Evolutionary conservation across 2,888 invertebrate genomes (phyloP).

Genomic region (Phengaris arion): DNA sequence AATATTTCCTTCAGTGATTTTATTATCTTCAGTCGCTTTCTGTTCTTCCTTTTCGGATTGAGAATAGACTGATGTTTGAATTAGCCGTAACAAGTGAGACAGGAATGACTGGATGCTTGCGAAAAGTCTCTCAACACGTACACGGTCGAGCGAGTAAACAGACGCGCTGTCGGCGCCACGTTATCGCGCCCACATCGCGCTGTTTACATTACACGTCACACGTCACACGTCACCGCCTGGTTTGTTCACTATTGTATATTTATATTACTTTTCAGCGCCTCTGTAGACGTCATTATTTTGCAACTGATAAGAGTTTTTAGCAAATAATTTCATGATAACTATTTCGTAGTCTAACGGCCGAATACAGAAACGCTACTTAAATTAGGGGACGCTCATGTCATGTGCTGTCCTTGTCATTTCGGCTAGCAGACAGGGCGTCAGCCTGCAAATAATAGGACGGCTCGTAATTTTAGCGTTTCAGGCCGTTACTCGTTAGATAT

Average conservation of each 20-base stretch:
- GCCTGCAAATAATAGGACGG: too few relatives aligned
- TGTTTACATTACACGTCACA: slow-evolving; percentile 1
- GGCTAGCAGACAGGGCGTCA: too few relatives aligned
- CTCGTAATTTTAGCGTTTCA: too few relatives aligned
- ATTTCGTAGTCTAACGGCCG: too few relatives aligned
- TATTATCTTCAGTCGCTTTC: background rate
- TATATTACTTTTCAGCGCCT: background rate
- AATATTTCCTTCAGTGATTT: background rate
- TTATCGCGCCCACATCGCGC: background rate
- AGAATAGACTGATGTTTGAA: background rate
- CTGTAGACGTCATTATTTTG: background rate
- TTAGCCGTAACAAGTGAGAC: background rate
- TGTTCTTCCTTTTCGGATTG: background rate
- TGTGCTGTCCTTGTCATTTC: too few relatives aligned
- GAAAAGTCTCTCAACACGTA: slow-evolving; percentile 22
- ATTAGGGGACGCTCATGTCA: too few relatives aligned
- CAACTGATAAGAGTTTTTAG: too few relatives aligned
- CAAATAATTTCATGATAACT: too few relatives aligned
- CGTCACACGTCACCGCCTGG: background rate
- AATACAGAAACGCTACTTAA: too few relatives aligned
- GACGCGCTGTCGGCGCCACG: slow-evolving; percentile 13
- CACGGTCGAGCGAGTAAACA: background rate
- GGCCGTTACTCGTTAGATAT: too few relatives aligned
- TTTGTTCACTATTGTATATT: background rate
- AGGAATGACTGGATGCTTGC: background rate